Evolutionary conservation across 1,140 invertebrate species (phyloP).

Genomic region (Dendrolimus kikuchii): DNA sequence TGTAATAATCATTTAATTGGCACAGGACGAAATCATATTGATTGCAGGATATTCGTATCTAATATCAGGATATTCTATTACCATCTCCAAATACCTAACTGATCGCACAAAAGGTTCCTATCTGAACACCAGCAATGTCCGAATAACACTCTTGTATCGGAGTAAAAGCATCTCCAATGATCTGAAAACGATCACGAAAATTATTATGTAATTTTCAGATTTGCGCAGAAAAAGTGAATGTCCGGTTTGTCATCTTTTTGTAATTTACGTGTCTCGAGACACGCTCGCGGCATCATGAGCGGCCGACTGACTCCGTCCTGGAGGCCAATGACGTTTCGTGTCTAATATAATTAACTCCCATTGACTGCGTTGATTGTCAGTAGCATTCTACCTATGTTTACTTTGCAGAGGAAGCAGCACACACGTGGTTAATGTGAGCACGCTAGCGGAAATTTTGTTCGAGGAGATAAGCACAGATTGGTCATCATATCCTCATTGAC

Average conservation of each 20-base stretch:
- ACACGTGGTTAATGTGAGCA: conserved; percentile 17
- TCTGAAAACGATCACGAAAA: conserved; percentile 26
- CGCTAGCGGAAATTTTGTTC: conserved; percentile 1
- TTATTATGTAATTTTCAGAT: conserved; percentile 35
- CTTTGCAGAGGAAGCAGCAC: conserved; percentile 25
- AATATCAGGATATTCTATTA: too few relatives aligned
- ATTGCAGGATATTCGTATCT: too few relatives aligned
- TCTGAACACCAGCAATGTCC: too few relatives aligned
- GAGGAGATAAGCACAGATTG: background rate
- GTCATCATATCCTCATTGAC: conserved; percentile 2
- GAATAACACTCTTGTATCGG: conserved; percentile 7
- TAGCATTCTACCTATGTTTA: conserved; percentile 33
- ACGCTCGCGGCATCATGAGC: conserved; percentile 13
- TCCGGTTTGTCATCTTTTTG: conserved; percentile 29
- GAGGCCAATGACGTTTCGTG: conserved; percentile 31
- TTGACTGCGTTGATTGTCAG: conserved; percentile 31
- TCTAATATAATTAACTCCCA: conserved; percentile 46
- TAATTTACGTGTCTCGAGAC: conserved; percentile 35
- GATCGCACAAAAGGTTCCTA: too few relatives aligned
- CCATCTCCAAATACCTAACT: too few relatives aligned
- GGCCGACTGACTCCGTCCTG: conserved; percentile 8
- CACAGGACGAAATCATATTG: too few relatives aligned
- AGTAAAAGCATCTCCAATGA: conserved; percentile 40
- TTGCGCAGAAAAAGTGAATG: conserved; percentile 35
- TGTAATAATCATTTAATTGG: too few relatives aligned